Evolutionary conservation across 2,113 vertebrate genomes (phyloP).

Genomic region (Clarias gariepinus): DNA sequence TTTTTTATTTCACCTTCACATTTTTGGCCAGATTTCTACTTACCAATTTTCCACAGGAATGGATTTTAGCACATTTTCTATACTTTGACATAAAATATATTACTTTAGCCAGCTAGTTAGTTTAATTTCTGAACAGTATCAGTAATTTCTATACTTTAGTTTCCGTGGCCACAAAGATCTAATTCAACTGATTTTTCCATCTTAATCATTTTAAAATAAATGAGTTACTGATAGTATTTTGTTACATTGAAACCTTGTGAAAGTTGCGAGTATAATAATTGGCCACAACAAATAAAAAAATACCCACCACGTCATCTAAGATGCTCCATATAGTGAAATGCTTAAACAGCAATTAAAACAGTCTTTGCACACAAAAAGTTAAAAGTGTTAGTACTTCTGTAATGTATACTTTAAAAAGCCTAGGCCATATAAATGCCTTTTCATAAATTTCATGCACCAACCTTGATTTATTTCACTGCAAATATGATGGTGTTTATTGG

Average conservation of each 20-base stretch:
- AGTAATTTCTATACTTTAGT: not conserved
- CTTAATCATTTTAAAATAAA: not conserved
- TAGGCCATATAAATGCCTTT: not conserved
- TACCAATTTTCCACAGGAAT: too few relatives aligned
- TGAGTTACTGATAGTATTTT: not conserved
- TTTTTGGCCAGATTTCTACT: not conserved
- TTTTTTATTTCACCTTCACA: not conserved
- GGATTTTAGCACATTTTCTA: not conserved
- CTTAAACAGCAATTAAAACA: not conserved
- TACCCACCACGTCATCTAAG: not conserved
- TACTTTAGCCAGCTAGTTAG: too few relatives aligned
- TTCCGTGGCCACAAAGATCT: not conserved
- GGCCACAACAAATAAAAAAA: not conserved
- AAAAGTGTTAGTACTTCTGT: not conserved
- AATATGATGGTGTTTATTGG: slow-evolving; percentile 7
- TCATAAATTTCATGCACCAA: not conserved
- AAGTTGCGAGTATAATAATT: not conserved
- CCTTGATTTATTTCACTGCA: not conserved
- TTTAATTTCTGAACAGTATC: not conserved
- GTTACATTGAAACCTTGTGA: not conserved
- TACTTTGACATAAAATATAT: not conserved
- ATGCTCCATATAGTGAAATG: not conserved
- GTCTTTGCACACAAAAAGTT: not conserved
- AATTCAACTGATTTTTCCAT: not conserved
- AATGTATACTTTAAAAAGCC: not conserved